Base-by-base conservation (phyloP, 2,888 invertebrate species). In the Cantharis flavilabris region DNA sequence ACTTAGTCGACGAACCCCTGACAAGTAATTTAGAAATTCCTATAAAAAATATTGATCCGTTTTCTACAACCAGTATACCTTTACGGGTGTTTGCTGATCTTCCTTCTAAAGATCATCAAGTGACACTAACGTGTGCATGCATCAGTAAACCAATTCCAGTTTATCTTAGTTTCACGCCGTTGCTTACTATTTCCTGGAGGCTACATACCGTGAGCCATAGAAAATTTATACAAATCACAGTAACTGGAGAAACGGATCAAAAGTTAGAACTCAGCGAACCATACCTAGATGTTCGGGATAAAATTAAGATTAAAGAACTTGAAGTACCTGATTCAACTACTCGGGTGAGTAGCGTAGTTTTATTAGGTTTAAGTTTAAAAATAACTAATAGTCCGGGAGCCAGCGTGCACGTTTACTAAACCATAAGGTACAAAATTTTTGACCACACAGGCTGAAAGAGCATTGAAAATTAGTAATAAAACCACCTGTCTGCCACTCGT, bases 151-250 rank as follows among this genome's bases (percentile, higher is more conserved):
- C 94, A 30, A 90, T 92, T n/a, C 92, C 92, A 80, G 93, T 96
- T 67, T 91, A 92, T 2, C 89, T 97, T 5, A 93, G 94, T 84
- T 97, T 98, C 89, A 91, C 94, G 9, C 94, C 97, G 0, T 97
- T 98, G 0, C 92, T 98, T 86, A 92, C 92, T 82, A 92, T 95
- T 0, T 91, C 92, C 1, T 95, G 96, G 91, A 92, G 95, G 72
- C 90, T 98, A 13, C 94, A 97, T 78, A 97, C 98, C 0, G 94
- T 95, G 1, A 92, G 94, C 83, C 91, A 93, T n/a, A 90, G 95
- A 82, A 98, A 98, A 89, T 97, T 96, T 84, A 87, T 97, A 16
- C 96, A 97, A 87, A 92, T 97, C 26, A 91, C 93, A 62, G 91
- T 94, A 3, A 91, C 92, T 5, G 94, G 95, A 63, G 88, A 91